These are phyloP conservation scores for Scytalopus superciliaris DNA, from an alignment of 2,113 vertebrate genomes.

Conservation along the genomic window DNA sequence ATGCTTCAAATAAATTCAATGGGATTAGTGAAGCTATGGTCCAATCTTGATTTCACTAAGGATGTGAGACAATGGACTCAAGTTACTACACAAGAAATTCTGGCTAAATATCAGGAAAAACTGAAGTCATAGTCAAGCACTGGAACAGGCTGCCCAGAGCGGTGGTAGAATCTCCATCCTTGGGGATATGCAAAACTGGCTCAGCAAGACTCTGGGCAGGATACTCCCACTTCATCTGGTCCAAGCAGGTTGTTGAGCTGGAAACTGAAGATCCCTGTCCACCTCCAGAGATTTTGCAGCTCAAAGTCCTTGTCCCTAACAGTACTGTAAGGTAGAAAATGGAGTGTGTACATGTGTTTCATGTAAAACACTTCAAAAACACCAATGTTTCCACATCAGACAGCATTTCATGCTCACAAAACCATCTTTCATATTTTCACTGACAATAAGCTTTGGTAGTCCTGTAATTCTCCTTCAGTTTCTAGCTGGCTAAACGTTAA, in stretches of 20 bases:
- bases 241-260: not conserved
- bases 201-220: not conserved
- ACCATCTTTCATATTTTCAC: not conserved
- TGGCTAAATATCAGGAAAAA: not conserved
- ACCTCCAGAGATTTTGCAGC: not conserved
- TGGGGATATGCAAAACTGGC: not conserved
- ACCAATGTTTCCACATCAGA: not conserved
- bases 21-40: not conserved
- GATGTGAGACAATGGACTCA: not conserved
- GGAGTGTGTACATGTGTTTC: not conserved
- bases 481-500: conserved; percentile 19
- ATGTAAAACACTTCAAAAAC: not conserved
- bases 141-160: not conserved
- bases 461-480: not conserved
- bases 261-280: not conserved
- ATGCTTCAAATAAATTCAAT: not conserved
- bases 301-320: not conserved
- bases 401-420: not conserved
- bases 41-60: not conserved
- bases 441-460: not conserved
- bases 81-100: not conserved
- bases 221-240: not conserved
- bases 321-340: not conserved
- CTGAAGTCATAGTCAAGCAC: not conserved
- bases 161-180: not conserved